Evolutionary conservation across 2,797 vertebrate species (phyloP), one percentile per base, ranked within the genome.

Genomic region (Smutsia gigantea): DNA sequence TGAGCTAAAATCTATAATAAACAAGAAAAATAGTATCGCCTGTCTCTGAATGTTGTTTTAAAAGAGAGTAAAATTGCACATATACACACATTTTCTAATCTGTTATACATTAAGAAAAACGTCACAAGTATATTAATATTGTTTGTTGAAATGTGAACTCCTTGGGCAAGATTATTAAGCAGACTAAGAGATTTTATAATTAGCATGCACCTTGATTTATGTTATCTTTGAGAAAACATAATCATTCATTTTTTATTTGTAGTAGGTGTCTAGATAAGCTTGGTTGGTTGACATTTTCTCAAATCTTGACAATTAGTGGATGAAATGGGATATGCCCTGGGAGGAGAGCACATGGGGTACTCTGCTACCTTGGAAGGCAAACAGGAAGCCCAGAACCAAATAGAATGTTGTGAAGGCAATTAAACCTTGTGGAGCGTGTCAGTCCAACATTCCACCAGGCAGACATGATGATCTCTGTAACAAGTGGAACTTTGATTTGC

Each of bases 261-360:
- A 57, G n/a, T 25, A 79, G 39, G 79, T 57, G 18, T 92, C 86
- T 57, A 68, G 42, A 74, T 88, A 59, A 93, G 42, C 81, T 88
- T 64, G 46, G 77, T 88, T 64, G 46, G 77, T 7, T 96, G 84
- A 91, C 91, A 86, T 96, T 97, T 83, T 18, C 46, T 34, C 51
- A 82, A 95, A 75, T 64, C 74, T 88, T 55, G 23, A 95, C 78
- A 87, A 75, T 71, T 71, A 93, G 57, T 66, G 31, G 39, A 34
- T 79, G 91, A 94, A 96, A 95, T 0, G 27, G 55, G 61, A 87
- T 91, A 61, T 18, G 11, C 55, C 59, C 29, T 25, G 4, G 2
- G 68, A 66, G 46, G 9, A 72, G 75, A 82, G 37, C 15, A 64
- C 72, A 55, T 0, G 11, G 25, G 39, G 12, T 59, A 34, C 23